Conservation (phyloP, 2,888 invertebrate genomes). For the Selenia dentaria region DNA sequence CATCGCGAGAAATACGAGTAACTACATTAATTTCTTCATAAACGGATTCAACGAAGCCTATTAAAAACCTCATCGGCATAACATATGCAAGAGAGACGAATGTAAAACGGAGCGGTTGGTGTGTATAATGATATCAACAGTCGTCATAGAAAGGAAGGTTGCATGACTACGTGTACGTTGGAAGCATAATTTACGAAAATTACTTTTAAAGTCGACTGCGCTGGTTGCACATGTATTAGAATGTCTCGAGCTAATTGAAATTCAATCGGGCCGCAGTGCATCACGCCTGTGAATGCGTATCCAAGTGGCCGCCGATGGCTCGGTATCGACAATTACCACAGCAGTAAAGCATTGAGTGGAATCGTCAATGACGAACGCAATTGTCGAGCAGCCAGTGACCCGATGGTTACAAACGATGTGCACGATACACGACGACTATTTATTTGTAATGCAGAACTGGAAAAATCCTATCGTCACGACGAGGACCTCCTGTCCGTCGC, state of each 20-base stretch:
- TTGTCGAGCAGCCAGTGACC: constrained; percentile 57
- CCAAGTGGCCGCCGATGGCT: constrained; percentile 40
- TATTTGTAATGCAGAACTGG: constrained; percentile 74
- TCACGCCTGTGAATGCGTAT: constrained; percentile 39
- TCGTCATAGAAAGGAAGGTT: constrained; percentile 45
- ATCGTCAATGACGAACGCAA: constrained; percentile 57
- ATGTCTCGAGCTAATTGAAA: constrained; percentile 56
- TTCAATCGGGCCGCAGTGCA: constrained; percentile 52
- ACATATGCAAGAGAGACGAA: constrained; percentile 30
- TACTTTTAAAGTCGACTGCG: constrained; percentile 40
- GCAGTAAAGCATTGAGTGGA: constrained; percentile 54
- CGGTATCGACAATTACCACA: constrained; percentile 41
- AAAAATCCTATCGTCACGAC: constrained; percentile 60
- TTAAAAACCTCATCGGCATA: constrained; percentile 16
- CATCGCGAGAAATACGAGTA: constrained; percentile 12
- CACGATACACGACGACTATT: constrained; percentile 53
- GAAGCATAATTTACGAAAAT: constrained; percentile 45
- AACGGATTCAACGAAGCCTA: constrained; percentile 4
- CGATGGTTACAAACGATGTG: constrained; percentile 42
- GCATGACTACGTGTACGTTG: constrained; percentile 50
- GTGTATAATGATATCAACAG: constrained; percentile 28
- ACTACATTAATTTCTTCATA: constrained; percentile 10
- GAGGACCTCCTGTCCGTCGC: constrained; percentile 1
- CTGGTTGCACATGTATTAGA: constrained; percentile 32
- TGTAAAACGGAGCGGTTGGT: constrained; percentile 25